These are phyloP conservation scores for Ctenosaura bakeri DNA, from an alignment of 2,797 vertebrate species.

Conservation along the genomic window DNA sequence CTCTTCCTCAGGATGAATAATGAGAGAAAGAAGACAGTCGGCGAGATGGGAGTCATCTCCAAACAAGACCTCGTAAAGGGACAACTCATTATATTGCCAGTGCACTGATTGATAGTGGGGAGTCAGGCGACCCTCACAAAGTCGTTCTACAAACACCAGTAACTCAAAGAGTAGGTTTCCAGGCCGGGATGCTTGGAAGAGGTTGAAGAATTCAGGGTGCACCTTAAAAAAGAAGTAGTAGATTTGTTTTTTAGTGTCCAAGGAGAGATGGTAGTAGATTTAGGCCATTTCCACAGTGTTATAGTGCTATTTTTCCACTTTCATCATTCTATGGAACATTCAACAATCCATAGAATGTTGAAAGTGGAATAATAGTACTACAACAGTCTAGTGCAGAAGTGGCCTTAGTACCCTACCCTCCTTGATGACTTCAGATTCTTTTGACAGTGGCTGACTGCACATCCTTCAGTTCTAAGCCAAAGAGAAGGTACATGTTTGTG, in stretches of 20 bases:
- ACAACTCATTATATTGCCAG: slow-evolving; percentile 66
- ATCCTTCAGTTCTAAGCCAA: background rate
- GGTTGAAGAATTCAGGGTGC: slow-evolving; percentile 56
- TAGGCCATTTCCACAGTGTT: too few relatives aligned
- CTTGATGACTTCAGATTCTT: background rate
- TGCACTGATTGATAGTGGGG: slow-evolving; percentile 39
- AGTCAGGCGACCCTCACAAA: slow-evolving; percentile 63
- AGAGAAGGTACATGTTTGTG: background rate
- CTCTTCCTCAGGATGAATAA: slow-evolving; percentile 62
- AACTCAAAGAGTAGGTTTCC: slow-evolving; percentile 46
- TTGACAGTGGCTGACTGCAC: background rate
- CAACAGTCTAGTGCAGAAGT: too few relatives aligned
- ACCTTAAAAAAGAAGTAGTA: slow-evolving; percentile 46
- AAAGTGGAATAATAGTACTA: too few relatives aligned
- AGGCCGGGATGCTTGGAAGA: slow-evolving; percentile 33
- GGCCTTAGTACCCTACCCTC: background rate
- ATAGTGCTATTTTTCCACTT: too few relatives aligned
- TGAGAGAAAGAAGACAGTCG: slow-evolving; percentile 55
- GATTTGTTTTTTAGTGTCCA: background rate
- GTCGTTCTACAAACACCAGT: slow-evolving; percentile 63
- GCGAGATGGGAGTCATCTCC: slow-evolving; percentile 52
- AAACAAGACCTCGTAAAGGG: slow-evolving; percentile 51
- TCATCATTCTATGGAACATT: too few relatives aligned
- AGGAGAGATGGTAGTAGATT: background rate
- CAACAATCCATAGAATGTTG: too few relatives aligned